Evolutionary conservation across 1,140 invertebrate species (phyloP).

Genomic region (Babylonia areolata): DNA sequence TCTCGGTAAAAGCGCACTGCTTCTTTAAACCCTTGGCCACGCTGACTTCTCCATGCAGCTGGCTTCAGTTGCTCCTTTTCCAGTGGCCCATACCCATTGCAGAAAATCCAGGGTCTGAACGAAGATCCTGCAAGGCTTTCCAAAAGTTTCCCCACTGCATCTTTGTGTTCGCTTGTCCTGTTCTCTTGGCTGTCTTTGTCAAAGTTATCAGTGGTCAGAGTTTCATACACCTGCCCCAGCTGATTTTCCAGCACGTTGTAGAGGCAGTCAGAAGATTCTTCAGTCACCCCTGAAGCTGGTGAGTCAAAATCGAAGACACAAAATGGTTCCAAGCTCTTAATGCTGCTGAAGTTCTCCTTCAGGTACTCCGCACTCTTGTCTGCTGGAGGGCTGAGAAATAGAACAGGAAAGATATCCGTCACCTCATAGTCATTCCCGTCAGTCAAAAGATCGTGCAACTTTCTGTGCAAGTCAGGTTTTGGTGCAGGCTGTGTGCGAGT

Average conservation of each 20-base stretch:
- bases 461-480: slow-evolving; percentile 38
- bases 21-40: slow-evolving; percentile 49
- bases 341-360: slow-evolving; percentile 34
- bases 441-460: slow-evolving; percentile 39
- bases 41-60: slow-evolving; percentile 51
- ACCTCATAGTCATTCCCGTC: slow-evolving; percentile 36
- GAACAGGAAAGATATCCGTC: slow-evolving; percentile 42
- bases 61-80: slow-evolving; percentile 28
- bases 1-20: slow-evolving; percentile 49
- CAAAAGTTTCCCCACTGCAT: slow-evolving; percentile 36
- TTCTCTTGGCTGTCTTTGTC: slow-evolving; percentile 42
- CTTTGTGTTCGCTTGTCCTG: slow-evolving; percentile 7
- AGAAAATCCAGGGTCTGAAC: slow-evolving; percentile 46
- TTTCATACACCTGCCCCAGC: slow-evolving; percentile 28
- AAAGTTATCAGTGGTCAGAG: slow-evolving; percentile 51
- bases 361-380: slow-evolving; percentile 35
- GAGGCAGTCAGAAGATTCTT: slow-evolving; percentile 32
- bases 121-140: slow-evolving; percentile 27
- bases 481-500: neutral
- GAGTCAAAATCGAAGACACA: slow-evolving; percentile 50
- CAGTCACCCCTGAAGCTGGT: neutral
- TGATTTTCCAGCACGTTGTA: slow-evolving; percentile 40
- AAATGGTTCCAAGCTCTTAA: slow-evolving; percentile 44
- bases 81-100: slow-evolving; percentile 48
- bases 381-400: slow-evolving; percentile 40